These are phyloP conservation scores for Diachasmimorpha longicaudata DNA, from an alignment of 1,140 invertebrate genomes.

Conservation along the genomic window DNA sequence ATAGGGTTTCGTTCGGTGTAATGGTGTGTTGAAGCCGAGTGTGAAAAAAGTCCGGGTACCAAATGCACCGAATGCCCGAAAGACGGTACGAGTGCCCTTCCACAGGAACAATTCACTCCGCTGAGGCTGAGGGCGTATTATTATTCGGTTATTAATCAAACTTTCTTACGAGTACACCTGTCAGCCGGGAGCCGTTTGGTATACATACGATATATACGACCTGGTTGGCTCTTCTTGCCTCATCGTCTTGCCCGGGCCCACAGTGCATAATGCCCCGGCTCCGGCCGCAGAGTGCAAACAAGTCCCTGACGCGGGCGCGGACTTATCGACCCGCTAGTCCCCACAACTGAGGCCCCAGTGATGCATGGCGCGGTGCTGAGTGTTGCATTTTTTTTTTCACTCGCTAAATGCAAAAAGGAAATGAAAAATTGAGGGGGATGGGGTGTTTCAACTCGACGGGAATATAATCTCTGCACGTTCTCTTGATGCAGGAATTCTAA, in stretches of 20 bases:
- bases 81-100: neutral
- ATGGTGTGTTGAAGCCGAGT: no score
- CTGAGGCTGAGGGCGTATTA: slow-evolving; percentile 34
- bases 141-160: slow-evolving; percentile 55
- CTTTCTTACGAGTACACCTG: slow-evolving; percentile 40
- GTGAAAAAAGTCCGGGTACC: slow-evolving; percentile 2
- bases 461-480: neutral
- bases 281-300: neutral
- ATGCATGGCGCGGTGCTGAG: neutral
- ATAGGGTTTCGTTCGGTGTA: no score
- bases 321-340: neutral
- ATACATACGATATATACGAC: neutral
- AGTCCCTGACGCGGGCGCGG: neutral
- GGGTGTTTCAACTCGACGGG: neutral
- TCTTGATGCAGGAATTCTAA: neutral
- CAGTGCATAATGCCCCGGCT: neutral
- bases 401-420: neutral
- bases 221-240: slow-evolving; percentile 32
- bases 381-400: neutral
- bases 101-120: neutral
- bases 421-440: neutral
- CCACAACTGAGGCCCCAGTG: neutral
- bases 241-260: slow-evolving; percentile 29
- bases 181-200: slow-evolving; percentile 37
- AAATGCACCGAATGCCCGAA: neutral